These are phyloP conservation scores for Drosophila ogumai DNA, from an alignment of 1,140 invertebrate genomes.

Conservation along the genomic window DNA sequence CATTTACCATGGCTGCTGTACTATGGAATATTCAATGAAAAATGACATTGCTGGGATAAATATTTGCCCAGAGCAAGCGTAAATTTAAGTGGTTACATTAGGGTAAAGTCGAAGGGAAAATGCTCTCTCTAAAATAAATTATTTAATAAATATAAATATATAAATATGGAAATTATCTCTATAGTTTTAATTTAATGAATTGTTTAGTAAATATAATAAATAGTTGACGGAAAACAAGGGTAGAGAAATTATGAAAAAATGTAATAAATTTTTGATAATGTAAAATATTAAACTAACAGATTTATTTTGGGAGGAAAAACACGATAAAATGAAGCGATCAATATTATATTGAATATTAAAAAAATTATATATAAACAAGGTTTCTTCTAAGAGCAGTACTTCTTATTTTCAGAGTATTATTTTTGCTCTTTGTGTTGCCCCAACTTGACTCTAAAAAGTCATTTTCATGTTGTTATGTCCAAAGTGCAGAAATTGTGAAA, in stretches of 20 bases:
- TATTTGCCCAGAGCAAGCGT: constrained; percentile 33
- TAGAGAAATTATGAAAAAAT: neutral
- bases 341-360: too few relatives aligned
- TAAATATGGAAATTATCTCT: too few relatives aligned
- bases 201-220: too few relatives aligned
- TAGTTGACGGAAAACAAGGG: neutral
- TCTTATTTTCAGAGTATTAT: neutral
- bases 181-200: too few relatives aligned
- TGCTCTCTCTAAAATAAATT: neutral
- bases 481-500: constrained; percentile 60
- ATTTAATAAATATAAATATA: too few relatives aligned
- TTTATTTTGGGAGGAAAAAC: too few relatives aligned
- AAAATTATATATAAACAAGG: too few relatives aligned
- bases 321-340: too few relatives aligned
- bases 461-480: constrained; percentile 59
- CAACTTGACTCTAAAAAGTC: constrained; percentile 51
- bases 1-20: constrained; percentile 47
- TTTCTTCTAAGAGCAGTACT: too few relatives aligned
- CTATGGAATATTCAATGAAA: constrained; percentile 53
- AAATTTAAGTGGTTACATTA: constrained; percentile 12
- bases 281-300: too few relatives aligned
- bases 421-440: neutral
- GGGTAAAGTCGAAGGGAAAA: neutral
- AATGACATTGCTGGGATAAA: constrained; percentile 47
- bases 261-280: too few relatives aligned